These are phyloP conservation scores for Drosophila quadrilineata DNA, from an alignment of 1,140 invertebrate genomes.

Conservation along the genomic window DNA sequence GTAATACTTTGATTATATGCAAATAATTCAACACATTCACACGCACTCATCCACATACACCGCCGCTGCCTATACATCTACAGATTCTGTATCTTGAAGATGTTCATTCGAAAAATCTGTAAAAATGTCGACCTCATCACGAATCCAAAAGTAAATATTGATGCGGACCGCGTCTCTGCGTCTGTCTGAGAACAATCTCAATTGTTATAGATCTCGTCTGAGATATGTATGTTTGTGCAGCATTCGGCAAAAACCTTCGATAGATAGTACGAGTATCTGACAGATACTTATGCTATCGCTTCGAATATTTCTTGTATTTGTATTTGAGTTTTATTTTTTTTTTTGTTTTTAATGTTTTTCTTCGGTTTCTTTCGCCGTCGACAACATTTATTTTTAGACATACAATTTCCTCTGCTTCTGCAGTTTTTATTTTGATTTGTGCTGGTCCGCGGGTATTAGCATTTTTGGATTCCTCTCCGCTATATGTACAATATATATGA, in stretches of 20 bases:
- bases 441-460: constrained; percentile 59
- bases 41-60: neutral
- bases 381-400: constrained; percentile 70
- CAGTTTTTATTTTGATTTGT: constrained; percentile 72
- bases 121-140: constrained; percentile 21
- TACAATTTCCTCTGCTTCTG: constrained; percentile 53
- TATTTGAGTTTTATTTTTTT: constrained; percentile 16
- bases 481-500: neutral
- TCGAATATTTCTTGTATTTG: constrained; percentile 49
- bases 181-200: no score
- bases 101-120: constrained; percentile 14
- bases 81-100: constrained; percentile 6
- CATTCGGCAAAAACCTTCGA: constrained; percentile 56
- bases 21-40: constrained; percentile 30
- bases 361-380: constrained; percentile 40
- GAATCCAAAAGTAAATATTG: constrained; percentile 36
- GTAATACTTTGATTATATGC: constrained; percentile 38
- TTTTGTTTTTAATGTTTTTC: constrained; percentile 18
- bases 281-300: constrained; percentile 40
- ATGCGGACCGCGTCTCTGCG: constrained; percentile 22
- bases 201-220: neutral
- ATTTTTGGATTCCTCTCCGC: constrained; percentile 58
- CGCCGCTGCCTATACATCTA: constrained; percentile 8
- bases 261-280: constrained; percentile 36
- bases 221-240: neutral